Base-by-base conservation (phyloP, 2,797 vertebrate genomes). In the Scyliorhinus canicula region DNA sequence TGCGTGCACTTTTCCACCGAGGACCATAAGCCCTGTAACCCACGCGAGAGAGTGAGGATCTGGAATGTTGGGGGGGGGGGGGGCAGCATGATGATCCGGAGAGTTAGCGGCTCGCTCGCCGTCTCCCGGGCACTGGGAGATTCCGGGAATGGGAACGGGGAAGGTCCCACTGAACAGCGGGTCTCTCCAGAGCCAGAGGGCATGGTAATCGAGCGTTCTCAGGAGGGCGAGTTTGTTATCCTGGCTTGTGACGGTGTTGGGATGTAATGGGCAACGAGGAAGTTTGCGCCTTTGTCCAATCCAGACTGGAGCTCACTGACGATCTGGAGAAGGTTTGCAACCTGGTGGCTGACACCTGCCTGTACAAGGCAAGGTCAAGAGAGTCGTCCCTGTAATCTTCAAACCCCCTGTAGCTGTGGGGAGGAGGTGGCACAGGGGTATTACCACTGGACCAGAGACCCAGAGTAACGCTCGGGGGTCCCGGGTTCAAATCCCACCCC, bases 241-340 rank as follows among this genome's bases (percentile, higher is more conserved):
- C 96, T 98, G 95, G 98, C 98, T 1, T 98, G 98, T 1, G 98
- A 98, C 0, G 98, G 98, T 0, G 97, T 98, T 98, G 98, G 98
- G 98, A 98, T 3, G 96, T 97, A 95, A 97, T 98, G 24, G 96
- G 97, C 44, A 98, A 97, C 0, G 97, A 98, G 95, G 98, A 97
- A 95, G 97, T 98, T 95, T 97, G 97, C 1, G 97, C 96, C 31
- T 98, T 98, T 90, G 97, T 98, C 96, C 97, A 96, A 35, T 98
- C 96, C 93, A 97, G 98, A 40, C 96, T 98, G 95, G 95, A 96
- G 95, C 96, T 98, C 95, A 98, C 97, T 50, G 95, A 97, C 60
- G 97, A 98, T 96, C 97, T 98, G 16, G 97, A 97, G 95, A 97
- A 98, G 31, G 97, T 98, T 86, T 98, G 98, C 88, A 95, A 96